A percentile compares a stretch with the other conserved stretches of the same genome.
Evolutionary conservation across 2,113 vertebrate species (phyloP).

Genomic region (Erpornis zantholeuca): DNA sequence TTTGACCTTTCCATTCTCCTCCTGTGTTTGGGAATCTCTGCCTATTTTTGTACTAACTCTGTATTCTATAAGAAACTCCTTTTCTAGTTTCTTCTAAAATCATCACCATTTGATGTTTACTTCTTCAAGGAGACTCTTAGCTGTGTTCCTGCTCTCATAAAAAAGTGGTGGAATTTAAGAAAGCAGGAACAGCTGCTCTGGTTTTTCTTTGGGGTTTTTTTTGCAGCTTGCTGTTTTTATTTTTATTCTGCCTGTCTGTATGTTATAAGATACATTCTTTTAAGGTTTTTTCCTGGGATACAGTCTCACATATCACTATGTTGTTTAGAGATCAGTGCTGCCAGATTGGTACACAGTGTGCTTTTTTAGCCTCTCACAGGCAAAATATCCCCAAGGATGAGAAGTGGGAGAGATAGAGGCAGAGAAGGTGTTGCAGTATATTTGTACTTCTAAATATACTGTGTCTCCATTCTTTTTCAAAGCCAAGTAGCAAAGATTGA

Average conservation of each 20-base stretch:
- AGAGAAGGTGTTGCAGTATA: not conserved
- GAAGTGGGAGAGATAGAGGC: not conserved
- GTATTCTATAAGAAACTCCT: not conserved
- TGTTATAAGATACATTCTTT: not conserved
- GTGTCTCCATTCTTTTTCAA: not conserved
- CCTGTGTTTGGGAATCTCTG: not conserved
- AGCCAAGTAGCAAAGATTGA: not conserved
- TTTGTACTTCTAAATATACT: not conserved
- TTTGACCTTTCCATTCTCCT: not conserved
- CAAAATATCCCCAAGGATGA: not conserved
- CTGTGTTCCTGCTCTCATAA: not conserved
- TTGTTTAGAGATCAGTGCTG: not conserved
- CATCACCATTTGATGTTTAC: not conserved
- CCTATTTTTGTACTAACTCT: constrained; percentile 8
- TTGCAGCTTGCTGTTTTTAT: not conserved
- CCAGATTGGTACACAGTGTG: not conserved
- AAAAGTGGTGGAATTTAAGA: not conserved
- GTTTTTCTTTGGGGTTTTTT: not conserved
- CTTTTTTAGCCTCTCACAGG: not conserved
- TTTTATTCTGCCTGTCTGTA: not conserved
- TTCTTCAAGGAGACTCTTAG: not conserved
- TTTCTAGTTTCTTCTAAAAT: not conserved
- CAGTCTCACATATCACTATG: not conserved
- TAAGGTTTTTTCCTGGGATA: not conserved
- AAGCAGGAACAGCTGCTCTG: not conserved